Conservation (phyloP, 2,797 vertebrate genomes). For the Apogon hyalosoma region DNA sequence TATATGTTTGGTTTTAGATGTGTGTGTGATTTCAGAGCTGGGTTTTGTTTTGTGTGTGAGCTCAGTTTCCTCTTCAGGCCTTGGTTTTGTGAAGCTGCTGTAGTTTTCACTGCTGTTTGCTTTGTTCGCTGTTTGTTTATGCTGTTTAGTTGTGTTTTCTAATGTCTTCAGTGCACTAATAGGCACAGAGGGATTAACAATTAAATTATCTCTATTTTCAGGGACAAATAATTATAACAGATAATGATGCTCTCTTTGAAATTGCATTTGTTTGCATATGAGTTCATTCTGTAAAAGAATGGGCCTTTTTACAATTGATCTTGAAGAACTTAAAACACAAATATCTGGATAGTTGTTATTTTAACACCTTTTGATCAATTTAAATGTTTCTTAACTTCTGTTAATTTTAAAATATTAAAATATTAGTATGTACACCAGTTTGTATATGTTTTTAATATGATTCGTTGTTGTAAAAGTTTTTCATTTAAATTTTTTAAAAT, state of each 20-base stretch:
- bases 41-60: constrained; percentile 41
- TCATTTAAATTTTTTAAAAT: constrained; percentile 21
- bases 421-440: constrained; percentile 11
- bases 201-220: constrained; percentile 40
- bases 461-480: constrained; percentile 23
- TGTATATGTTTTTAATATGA: neutral
- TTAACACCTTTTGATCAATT: constrained; percentile 27
- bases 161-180: constrained; percentile 2
- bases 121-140: constrained; percentile 28
- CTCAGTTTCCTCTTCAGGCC: constrained; percentile 50
- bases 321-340: constrained; percentile 16
- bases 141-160: constrained; percentile 16
- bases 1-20: neutral
- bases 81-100: constrained; percentile 51
- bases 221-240: constrained; percentile 5
- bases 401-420: constrained; percentile 33
- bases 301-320: constrained; percentile 45
- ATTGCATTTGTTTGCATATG: constrained; percentile 1
- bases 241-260: constrained; percentile 10
- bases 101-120: constrained; percentile 49
- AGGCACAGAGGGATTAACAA: neutral
- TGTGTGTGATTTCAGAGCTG: neutral
- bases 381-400: constrained; percentile 16
- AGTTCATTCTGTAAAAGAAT: constrained; percentile 13
- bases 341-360: constrained; percentile 11